Conservation (phyloP, 2,113 vertebrate genomes). For the Galemys pyrenaicus region DNA sequence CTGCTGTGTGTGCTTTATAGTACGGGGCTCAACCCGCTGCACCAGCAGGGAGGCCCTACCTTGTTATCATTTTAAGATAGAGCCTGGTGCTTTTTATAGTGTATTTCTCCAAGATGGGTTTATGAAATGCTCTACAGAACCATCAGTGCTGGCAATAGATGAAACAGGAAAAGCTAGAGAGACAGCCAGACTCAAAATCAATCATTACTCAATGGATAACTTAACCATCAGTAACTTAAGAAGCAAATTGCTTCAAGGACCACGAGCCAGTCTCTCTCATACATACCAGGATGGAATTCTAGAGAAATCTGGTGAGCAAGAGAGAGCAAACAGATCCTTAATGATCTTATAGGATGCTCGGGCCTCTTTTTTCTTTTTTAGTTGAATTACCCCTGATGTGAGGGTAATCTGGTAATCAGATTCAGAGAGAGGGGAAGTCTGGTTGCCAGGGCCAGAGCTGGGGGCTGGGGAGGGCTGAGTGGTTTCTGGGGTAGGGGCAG, state of each 20-base stretch:
- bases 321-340: not conserved
- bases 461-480: no score
- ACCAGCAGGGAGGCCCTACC: no score
- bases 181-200: not conserved
- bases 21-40: no score
- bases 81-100: not conserved
- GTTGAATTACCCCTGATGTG: not conserved
- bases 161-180: not conserved
- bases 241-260: not conserved
- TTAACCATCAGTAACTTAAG: not conserved
- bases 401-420: no score
- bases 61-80: not conserved
- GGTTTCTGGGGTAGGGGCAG: not conserved
- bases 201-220: not conserved
- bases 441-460: not conserved
- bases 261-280: not conserved
- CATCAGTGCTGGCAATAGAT: not conserved
- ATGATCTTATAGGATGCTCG: not conserved
- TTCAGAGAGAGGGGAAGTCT: not conserved
- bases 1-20: no score
- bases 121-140: not conserved
- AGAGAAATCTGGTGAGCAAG: not conserved
- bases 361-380: not conserved
- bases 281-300: not conserved
- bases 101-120: not conserved